These are phyloP conservation scores for Anadara kagoshimensis DNA, from an alignment of 1,140 invertebrate species.

Conservation along the genomic window DNA sequence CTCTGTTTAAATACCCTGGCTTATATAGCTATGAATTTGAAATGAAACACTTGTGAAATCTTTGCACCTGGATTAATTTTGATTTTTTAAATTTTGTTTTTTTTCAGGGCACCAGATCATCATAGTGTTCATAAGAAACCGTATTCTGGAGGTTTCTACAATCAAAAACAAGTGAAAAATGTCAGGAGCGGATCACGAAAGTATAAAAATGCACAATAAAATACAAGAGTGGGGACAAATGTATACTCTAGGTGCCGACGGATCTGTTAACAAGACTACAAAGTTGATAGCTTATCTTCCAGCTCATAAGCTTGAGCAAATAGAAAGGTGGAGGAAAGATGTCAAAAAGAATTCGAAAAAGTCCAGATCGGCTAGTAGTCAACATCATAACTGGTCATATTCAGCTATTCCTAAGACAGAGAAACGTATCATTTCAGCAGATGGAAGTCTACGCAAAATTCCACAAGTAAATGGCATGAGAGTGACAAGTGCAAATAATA, in stretches of 20 bases:
- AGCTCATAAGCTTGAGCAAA: constrained; percentile 39
- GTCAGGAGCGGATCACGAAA: too few species aligned
- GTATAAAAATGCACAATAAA: constrained; percentile 34
- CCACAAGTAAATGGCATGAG: not conserved
- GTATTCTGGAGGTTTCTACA: too few species aligned
- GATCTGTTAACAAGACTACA: constrained; percentile 33
- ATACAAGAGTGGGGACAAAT: constrained; percentile 35
- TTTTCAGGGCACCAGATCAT: too few species aligned
- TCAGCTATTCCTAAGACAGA: not conserved
- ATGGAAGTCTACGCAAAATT: not conserved
- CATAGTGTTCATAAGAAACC: too few species aligned
- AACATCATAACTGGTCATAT: not conserved
- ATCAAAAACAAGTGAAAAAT: too few species aligned
- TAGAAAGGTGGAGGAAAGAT: constrained; percentile 42
- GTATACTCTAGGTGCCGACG: constrained; percentile 36
- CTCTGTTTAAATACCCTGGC: too few species aligned
- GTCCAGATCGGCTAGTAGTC: constrained; percentile 6
- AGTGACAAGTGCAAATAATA: constrained; percentile 14
- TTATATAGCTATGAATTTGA: too few species aligned
- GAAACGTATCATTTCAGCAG: not conserved
- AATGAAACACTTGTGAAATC: too few species aligned
- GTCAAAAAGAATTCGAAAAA: constrained; percentile 25
- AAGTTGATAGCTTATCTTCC: constrained; percentile 36
- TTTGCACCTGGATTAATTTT: too few species aligned
- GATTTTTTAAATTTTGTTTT: too few species aligned